Evolutionary conservation across 2,888 invertebrate genomes (phyloP), one percentile per base, ranked within the genome.

Genomic region (Synanthedon tipuliformis): DNA sequence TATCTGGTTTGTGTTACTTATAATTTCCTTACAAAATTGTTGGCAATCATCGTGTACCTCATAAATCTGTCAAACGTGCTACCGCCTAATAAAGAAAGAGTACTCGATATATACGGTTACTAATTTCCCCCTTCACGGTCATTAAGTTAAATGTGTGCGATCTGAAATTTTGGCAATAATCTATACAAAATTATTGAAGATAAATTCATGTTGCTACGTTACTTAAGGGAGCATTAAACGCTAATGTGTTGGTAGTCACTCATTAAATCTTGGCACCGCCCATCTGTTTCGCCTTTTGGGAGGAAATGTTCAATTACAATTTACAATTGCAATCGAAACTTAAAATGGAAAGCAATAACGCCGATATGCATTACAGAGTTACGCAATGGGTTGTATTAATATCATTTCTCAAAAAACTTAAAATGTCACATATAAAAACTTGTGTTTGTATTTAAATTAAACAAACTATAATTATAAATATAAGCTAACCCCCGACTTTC

Each of bases 241-340:
- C 70, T 79, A 80, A 82, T 68, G 73, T 73, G 77, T 71, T 71
- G 66, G 70, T 67, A 75, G 70, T 71, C 68, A 71, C 65, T 78
- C 66, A 82, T 85, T 82, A 80, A 56, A 52, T n/a, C 41, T 62
- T 60, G 63, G 66, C 54, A 66, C 68, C 73, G 74, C 74, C 73
- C 73, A 65, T 67, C 66, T 73, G 73, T 68, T 68, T 69, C 70
- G 61, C 63, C 59, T 64, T 71, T 66, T 66, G 58, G 69, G 74
- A 78, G 78, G 69, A 77, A 78, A 75, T 66, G 65, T 63, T 62
- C 73, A 75, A 80, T 83, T 77, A 79, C 23, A 10, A 16, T 12
- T 10, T 71, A 71, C 69, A 64, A 64, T 34, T 63, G 63, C 67
- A 68, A 77, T 51, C 50, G n/a, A 45, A 52, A 78, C 73, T 68